Evolutionary conservation across 1,140 invertebrate species (phyloP).

Genomic region (Bicyclus anynana): DNA sequence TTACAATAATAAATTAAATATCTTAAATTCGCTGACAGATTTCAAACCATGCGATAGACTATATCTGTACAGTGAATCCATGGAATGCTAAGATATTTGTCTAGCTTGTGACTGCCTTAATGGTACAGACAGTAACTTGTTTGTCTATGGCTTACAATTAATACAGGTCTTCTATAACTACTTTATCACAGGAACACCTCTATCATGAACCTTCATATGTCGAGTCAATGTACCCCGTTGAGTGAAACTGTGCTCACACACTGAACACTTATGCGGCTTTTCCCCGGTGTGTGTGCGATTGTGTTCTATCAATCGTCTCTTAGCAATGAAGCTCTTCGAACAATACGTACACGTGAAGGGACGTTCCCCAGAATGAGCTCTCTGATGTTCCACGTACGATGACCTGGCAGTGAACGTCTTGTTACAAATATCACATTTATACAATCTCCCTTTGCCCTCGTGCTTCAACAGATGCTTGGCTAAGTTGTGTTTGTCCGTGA

Average conservation of each 20-base stretch:
- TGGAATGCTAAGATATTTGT: too few species aligned
- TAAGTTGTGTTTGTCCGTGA: slow-evolving; percentile 78
- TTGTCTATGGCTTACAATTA: too few species aligned
- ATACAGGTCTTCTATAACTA: too few species aligned
- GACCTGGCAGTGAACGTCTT: slow-evolving; percentile 75
- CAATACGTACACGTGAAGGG: slow-evolving; percentile 81
- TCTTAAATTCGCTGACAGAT: too few species aligned
- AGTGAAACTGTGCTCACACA: slow-evolving; percentile 78
- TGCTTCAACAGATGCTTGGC: slow-evolving; percentile 81
- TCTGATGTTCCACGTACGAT: slow-evolving; percentile 77
- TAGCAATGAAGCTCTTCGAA: slow-evolving; percentile 63
- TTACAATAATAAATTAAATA: too few species aligned
- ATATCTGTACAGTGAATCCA: too few species aligned
- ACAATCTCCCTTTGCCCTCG: slow-evolving; percentile 70
- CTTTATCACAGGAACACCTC: slow-evolving; percentile 14
- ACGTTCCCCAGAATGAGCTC: slow-evolving; percentile 79
- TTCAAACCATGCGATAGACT: too few species aligned
- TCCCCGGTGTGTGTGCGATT: slow-evolving; percentile 84
- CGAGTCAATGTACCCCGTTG: slow-evolving; percentile 76
- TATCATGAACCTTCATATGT: slow-evolving; percentile 76
- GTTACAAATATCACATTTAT: slow-evolving; percentile 79
- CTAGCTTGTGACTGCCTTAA: too few species aligned
- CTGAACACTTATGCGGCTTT: slow-evolving; percentile 81
- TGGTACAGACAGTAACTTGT: too few species aligned
- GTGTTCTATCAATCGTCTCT: slow-evolving; percentile 72